phyloP scores from a whole-genome alignment of 2,797 vertebrate genomes.

The Myotis pilosus region DNA sequence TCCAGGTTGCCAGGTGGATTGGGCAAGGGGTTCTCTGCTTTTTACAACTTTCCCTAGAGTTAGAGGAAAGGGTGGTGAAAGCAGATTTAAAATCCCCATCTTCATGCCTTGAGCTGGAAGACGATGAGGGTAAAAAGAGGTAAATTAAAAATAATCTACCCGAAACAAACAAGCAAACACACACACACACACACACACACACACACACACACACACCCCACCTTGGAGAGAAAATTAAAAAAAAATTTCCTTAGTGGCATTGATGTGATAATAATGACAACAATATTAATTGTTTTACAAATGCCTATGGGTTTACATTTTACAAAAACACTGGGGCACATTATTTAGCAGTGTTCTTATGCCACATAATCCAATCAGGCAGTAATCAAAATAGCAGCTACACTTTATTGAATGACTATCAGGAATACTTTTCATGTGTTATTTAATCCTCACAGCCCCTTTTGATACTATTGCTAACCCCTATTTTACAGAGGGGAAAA shows the following conservation, averaged over 20 bases:
- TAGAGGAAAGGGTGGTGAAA: not conserved
- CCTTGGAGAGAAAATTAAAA: not conserved
- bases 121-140: not conserved
- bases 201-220: not conserved
- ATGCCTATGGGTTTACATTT: not conserved
- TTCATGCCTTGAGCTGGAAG: constrained; percentile 14
- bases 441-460: not conserved
- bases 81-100: not conserved
- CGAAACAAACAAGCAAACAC: not conserved
- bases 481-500: not conserved
- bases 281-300: not conserved
- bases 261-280: not conserved
- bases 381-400: not conserved
- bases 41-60: not conserved
- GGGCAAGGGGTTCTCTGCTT: not conserved
- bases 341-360: not conserved
- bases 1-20: not conserved
- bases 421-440: not conserved
- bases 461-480: not conserved
- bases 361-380: not conserved
- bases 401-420: not conserved
- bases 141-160: not conserved
- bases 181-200: too few relatives aligned
- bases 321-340: not conserved
- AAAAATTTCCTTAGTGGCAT: not conserved